These are phyloP conservation scores for Kobus ellipsiprymnus DNA, from an alignment of 2,113 vertebrate species.

Conservation along the genomic window DNA sequence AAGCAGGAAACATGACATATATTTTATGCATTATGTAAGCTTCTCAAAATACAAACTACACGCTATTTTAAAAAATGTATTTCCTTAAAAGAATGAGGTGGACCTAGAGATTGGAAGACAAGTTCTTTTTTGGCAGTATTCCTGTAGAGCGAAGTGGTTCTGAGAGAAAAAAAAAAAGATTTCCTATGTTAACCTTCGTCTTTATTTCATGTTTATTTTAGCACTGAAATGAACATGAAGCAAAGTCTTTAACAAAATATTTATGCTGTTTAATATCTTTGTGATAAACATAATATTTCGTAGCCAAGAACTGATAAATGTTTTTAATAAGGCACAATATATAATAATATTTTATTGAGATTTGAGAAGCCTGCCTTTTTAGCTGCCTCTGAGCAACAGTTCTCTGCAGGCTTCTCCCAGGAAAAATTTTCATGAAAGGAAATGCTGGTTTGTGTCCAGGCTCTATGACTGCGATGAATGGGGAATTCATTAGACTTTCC, in stretches of 20 bases:
- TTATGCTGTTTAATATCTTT: slow-evolving; percentile 64
- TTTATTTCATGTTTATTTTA: slow-evolving; percentile 58
- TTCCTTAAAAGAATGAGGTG: slow-evolving; percentile 9
- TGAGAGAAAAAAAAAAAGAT: background rate
- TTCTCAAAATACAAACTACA: background rate
- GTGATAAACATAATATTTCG: slow-evolving; percentile 54
- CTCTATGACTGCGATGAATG: slow-evolving; percentile 55
- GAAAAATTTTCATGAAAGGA: slow-evolving; percentile 71
- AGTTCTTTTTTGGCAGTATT: background rate
- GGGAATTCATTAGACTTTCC: slow-evolving; percentile 58
- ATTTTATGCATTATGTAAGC: slow-evolving; percentile 28
- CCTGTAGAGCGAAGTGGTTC: background rate
- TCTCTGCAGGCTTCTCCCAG: slow-evolving; percentile 73
- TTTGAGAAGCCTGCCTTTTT: slow-evolving; percentile 71
- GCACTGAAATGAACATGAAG: slow-evolving; percentile 37
- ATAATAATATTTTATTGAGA: slow-evolving; percentile 73
- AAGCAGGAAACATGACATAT: background rate
- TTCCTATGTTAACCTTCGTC: background rate
- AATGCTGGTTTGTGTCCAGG: slow-evolving; percentile 67
- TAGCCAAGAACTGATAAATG: slow-evolving; percentile 63
- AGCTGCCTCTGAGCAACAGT: slow-evolving; percentile 69
- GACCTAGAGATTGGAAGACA: background rate
- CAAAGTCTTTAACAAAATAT: slow-evolving; percentile 55
- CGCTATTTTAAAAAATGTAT: background rate
- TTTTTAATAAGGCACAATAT: slow-evolving; percentile 70